Evolutionary conservation across 2,113 vertebrate species (phyloP).

Genomic region (Antennarius striatus): DNA sequence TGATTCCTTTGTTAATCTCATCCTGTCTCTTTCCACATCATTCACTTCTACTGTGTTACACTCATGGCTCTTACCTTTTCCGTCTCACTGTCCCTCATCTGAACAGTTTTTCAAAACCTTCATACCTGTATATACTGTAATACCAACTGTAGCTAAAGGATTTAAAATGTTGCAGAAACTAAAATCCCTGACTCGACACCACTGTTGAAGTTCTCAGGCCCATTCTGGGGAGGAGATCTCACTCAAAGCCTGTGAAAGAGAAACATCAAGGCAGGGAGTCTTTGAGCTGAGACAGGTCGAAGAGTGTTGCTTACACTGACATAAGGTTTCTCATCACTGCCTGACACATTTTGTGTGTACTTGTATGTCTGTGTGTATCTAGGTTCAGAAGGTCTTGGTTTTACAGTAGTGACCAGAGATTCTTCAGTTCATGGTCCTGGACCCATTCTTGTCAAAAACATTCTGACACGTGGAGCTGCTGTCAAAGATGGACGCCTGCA

Average conservation of each 20-base stretch:
- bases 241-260: slow-evolving; percentile 8
- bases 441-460: slow-evolving; percentile 97
- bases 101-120: slow-evolving; percentile 55
- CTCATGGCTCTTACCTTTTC: slow-evolving; percentile 23
- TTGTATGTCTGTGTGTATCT: slow-evolving; percentile 1
- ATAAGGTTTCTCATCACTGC: not conserved
- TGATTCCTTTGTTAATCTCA: slow-evolving; percentile 62
- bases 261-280: slow-evolving; percentile 13
- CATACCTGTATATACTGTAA: slow-evolving; percentile 48
- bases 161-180: slow-evolving; percentile 36
- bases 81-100: slow-evolving; percentile 34
- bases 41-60: slow-evolving; percentile 40
- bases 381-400: slow-evolving; percentile 96
- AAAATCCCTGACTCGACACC: slow-evolving; percentile 48
- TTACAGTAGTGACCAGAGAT: slow-evolving; percentile 97
- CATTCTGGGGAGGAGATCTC: slow-evolving; percentile 6
- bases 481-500: slow-evolving; percentile 95
- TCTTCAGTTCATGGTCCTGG: slow-evolving; percentile 91
- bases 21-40: slow-evolving; percentile 49
- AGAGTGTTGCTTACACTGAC: no score
- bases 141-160: slow-evolving; percentile 35
- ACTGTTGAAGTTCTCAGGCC: slow-evolving; percentile 18
- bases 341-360: not conserved
- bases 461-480: slow-evolving; percentile 93
- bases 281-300: not conserved